Evolutionary conservation across 1,140 invertebrate genomes (phyloP).

Genomic region (Pogonomyrmex barbatus): DNA sequence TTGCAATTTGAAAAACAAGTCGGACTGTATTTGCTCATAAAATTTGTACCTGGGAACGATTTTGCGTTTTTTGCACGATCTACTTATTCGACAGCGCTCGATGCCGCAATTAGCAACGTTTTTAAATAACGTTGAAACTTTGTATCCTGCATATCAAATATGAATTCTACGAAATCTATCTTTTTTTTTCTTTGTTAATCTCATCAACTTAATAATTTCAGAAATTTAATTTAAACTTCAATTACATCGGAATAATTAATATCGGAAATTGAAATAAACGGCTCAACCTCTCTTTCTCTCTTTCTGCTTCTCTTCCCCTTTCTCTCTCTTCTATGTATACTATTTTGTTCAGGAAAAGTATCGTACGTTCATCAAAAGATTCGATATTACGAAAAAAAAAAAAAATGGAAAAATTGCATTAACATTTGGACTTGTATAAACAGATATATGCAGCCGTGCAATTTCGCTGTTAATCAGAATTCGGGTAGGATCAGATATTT

Average conservation of each 20-base stretch:
- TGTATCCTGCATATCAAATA: neutral
- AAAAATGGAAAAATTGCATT: neutral
- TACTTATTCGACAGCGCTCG: neutral
- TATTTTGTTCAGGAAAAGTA: neutral
- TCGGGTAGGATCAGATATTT: constrained; percentile 42
- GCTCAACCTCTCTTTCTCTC: neutral
- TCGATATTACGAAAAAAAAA: neutral
- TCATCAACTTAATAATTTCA: constrained; percentile 10
- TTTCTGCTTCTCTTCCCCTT: neutral
- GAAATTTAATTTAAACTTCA: constrained; percentile 41
- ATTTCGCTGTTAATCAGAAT: constrained; percentile 20
- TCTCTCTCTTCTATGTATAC: neutral
- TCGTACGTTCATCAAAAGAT: neutral
- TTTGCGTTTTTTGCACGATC: neutral
- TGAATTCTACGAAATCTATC: constrained; percentile 13
- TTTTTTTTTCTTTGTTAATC: neutral
- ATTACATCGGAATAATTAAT: constrained; percentile 29
- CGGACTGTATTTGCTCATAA: neutral
- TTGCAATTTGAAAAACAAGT: neutral
- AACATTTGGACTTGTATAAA: neutral
- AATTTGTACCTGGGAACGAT: neutral
- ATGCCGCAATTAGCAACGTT: neutral
- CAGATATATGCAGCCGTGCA: neutral
- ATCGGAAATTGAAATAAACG: constrained; percentile 6
- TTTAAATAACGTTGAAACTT: neutral